A percentile compares a stretch with the other conserved stretches of the same genome.
Conservation (phyloP, 2,888 invertebrate species). For the Germaria angustata region DNA sequence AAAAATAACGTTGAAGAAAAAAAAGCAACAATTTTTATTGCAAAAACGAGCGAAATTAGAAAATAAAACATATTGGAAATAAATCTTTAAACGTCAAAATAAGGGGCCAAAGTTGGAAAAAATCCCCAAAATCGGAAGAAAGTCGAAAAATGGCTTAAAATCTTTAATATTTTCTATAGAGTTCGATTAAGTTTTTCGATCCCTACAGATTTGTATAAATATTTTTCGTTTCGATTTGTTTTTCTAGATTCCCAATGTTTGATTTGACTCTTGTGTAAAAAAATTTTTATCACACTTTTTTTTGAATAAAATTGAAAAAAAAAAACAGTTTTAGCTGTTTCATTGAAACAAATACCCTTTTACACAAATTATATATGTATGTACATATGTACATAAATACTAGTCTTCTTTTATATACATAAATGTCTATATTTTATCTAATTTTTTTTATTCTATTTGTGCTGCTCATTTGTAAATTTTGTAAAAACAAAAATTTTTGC, state of each 20-base stretch:
- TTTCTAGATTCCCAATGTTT: not conserved
- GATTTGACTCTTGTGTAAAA: not conserved
- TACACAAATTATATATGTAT: not conserved
- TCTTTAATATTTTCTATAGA: too few relatives aligned
- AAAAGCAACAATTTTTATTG: too few relatives aligned
- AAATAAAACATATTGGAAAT: too few relatives aligned
- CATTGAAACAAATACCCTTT: not conserved
- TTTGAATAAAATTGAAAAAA: not conserved
- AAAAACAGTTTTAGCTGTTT: not conserved
- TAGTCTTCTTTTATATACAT: not conserved
- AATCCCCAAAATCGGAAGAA: too few relatives aligned
- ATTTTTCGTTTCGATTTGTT: not conserved
- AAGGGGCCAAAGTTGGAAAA: too few relatives aligned
- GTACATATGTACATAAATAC: too few relatives aligned
- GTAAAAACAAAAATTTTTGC: constrained; percentile 37
- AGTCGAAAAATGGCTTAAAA: too few relatives aligned
- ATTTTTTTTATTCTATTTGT: constrained; percentile 54
- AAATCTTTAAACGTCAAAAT: too few relatives aligned
- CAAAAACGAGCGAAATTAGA: too few relatives aligned
- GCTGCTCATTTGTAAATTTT: constrained; percentile 61
- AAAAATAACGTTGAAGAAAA: too few relatives aligned
- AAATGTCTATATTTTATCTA: constrained; percentile 33
- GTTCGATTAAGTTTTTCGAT: too few relatives aligned
- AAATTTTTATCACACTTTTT: not conserved
- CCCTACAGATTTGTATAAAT: too few relatives aligned